Percentiles rank a stretch among this genome's conserved stretches.
These are phyloP conservation scores for Menidia menidia DNA, from an alignment of 2,797 vertebrate species.

Conservation along the genomic window DNA sequence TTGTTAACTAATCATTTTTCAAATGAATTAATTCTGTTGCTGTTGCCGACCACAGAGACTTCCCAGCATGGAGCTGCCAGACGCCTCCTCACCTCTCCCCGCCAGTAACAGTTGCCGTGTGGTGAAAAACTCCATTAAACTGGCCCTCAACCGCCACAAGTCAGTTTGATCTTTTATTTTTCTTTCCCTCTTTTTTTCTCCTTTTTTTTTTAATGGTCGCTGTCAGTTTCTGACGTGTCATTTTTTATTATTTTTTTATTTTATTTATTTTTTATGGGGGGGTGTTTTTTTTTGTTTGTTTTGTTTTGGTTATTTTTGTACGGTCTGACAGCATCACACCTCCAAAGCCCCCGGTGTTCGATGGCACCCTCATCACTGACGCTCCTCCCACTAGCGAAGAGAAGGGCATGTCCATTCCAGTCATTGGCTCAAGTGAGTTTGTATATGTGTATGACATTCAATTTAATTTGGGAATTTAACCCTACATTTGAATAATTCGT, in stretches of 20 bases:
- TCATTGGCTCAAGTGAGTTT: conserved; percentile 86
- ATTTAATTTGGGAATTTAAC: too few relatives aligned
- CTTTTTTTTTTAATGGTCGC: too few relatives aligned
- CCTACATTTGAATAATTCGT: too few relatives aligned
- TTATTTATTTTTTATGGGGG: too few relatives aligned
- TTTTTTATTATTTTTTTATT: too few relatives aligned
- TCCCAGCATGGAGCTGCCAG: conserved; percentile 96
- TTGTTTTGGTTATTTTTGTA: not conserved
- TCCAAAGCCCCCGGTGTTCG: conserved; percentile 74
- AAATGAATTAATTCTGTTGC: not conserved
- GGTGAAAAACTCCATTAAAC: conserved; percentile 96
- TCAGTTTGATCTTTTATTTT: conserved; percentile 46
- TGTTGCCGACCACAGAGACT: conserved; percentile 85
- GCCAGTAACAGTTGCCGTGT: conserved; percentile 89
- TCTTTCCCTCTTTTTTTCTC: not conserved
- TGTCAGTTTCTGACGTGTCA: conserved; percentile 1
- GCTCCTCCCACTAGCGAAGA: conserved; percentile 59
- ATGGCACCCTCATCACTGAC: conserved; percentile 55
- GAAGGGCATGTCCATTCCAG: conserved; percentile 83
- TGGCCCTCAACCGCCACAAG: conserved; percentile 93
- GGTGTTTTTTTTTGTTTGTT: too few relatives aligned
- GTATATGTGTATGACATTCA: too few relatives aligned
- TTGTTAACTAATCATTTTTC: not conserved
- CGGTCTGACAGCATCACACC: conserved; percentile 70
- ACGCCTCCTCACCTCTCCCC: conserved; percentile 94